Percentiles rank a stretch among this genome's conserved stretches.
phyloP scores from a whole-genome alignment of 2,113 vertebrate genomes.

The Lichenostomus cassidix region DNA sequence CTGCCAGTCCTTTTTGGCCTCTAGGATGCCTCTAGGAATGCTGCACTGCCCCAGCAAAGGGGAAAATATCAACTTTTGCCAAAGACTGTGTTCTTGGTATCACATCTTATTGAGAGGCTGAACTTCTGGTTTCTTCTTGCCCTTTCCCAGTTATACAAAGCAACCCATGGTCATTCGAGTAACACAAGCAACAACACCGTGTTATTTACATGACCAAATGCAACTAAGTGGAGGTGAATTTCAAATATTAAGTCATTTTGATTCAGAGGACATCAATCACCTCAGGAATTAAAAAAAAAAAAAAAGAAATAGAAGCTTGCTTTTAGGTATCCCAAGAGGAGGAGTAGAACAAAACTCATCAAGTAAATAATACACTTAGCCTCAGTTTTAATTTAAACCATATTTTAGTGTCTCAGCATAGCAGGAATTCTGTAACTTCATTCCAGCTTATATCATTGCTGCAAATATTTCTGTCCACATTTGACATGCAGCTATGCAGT shows the following conservation, averaged over 20 bases:
- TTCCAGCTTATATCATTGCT: neutral
- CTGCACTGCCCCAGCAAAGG: neutral
- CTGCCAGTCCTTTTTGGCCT: neutral
- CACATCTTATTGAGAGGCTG: neutral
- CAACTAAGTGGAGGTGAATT: neutral
- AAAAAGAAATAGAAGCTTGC: neutral
- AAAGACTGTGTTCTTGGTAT: neutral
- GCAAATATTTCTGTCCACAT: slow-evolving; percentile 5
- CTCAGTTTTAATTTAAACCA: slow-evolving; percentile 55
- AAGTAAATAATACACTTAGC: slow-evolving; percentile 11
- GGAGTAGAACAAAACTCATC: slow-evolving; percentile 27
- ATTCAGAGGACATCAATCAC: neutral
- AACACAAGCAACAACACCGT: neutral
- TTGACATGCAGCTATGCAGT: neutral
- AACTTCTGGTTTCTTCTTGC: neutral
- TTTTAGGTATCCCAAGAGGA: slow-evolving; percentile 20
- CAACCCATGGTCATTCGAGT: neutral
- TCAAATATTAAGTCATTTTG: neutral
- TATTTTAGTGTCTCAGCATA: slow-evolving; percentile 42
- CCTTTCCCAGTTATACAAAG: neutral
- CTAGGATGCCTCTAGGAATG: neutral
- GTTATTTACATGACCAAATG: neutral
- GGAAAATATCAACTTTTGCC: neutral
- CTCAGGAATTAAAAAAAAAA: neutral
- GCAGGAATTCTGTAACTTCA: slow-evolving; percentile 41